Conservation (phyloP, 2,113 vertebrate genomes). For the Polypterus bichir region DNA sequence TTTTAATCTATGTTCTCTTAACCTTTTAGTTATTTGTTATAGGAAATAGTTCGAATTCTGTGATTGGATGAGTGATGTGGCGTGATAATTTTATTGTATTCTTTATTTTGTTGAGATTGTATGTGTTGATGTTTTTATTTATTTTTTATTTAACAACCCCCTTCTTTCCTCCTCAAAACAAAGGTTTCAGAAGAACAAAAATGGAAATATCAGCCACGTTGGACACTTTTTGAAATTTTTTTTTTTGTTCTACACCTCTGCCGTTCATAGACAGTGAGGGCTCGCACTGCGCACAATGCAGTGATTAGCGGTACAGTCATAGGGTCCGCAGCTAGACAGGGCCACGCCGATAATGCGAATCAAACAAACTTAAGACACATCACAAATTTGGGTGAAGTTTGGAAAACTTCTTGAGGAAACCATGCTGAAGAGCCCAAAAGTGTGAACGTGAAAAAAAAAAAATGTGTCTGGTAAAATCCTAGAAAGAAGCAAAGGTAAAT, state of each 20-base stretch:
- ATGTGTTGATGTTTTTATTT: conserved; percentile 21
- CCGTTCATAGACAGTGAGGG: conserved; percentile 65
- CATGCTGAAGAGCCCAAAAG: conserved; percentile 8
- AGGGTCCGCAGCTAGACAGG: conserved; percentile 63
- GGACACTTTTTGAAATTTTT: not conserved
- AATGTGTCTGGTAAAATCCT: conserved; percentile 54
- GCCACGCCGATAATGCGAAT: conserved; percentile 1
- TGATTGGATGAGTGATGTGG: too few relatives aligned
- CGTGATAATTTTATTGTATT: too few relatives aligned
- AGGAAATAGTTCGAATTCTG: too few relatives aligned
- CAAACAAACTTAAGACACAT: not conserved
- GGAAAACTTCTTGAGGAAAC: not conserved
- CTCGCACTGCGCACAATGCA: conserved; percentile 79
- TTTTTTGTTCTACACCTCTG: conserved; percentile 7
- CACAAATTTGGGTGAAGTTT: not conserved
- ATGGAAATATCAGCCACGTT: conserved; percentile 16
- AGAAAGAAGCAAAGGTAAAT: conserved; percentile 61
- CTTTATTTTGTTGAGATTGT: too few relatives aligned
- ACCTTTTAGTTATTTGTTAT: too few relatives aligned
- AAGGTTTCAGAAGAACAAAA: conserved; percentile 47
- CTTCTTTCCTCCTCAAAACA: conserved; percentile 41
- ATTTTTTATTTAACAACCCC: conserved; percentile 36
- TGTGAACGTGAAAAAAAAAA: conserved; percentile 45
- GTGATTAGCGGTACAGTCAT: conserved; percentile 67
- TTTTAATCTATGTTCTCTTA: too few relatives aligned